Conservation (phyloP, 2,113 vertebrate species). For the Papio anubis region DNA sequence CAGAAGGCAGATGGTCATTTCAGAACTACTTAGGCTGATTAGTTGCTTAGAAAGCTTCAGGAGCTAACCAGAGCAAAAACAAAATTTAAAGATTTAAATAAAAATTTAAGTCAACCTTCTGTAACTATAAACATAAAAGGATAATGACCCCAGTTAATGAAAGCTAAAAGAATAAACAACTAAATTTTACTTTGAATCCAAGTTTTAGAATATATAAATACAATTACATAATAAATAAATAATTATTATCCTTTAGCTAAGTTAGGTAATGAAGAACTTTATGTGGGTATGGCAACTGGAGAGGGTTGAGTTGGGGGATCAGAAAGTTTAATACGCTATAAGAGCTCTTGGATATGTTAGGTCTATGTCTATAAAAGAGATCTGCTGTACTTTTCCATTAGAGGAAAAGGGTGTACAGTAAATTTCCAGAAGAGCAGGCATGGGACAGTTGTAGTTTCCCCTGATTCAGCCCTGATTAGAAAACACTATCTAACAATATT, state of each 20-base stretch:
- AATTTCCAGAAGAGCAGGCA: slow-evolving; percentile 71
- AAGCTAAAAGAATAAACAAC: slow-evolving; percentile 6
- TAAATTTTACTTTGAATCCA: slow-evolving; percentile 14
- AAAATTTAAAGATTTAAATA: slow-evolving; percentile 32
- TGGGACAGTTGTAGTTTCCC: slow-evolving; percentile 6
- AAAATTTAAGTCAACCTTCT: slow-evolving; percentile 27
- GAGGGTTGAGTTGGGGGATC: neutral
- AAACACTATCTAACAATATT: slow-evolving; percentile 51
- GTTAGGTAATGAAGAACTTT: neutral
- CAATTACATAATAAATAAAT: neutral
- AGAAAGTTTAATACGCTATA: neutral
- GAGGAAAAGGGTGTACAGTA: slow-evolving; percentile 46
- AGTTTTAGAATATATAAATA: neutral
- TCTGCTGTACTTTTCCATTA: slow-evolving; percentile 75
- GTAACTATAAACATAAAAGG: neutral
- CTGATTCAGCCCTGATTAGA: slow-evolving; percentile 11
- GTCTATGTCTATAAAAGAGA: neutral
- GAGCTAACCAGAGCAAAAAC: neutral
- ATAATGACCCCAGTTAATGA: neutral
- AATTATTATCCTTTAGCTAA: neutral
- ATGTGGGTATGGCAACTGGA: neutral
- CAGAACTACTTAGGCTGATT: neutral
- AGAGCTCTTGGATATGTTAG: neutral
- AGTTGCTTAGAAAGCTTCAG: slow-evolving; percentile 34
- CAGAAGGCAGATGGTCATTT: slow-evolving; percentile 2